phyloP scores from a whole-genome alignment of 2,888 invertebrate species.

The Drosophila cognata region DNA sequence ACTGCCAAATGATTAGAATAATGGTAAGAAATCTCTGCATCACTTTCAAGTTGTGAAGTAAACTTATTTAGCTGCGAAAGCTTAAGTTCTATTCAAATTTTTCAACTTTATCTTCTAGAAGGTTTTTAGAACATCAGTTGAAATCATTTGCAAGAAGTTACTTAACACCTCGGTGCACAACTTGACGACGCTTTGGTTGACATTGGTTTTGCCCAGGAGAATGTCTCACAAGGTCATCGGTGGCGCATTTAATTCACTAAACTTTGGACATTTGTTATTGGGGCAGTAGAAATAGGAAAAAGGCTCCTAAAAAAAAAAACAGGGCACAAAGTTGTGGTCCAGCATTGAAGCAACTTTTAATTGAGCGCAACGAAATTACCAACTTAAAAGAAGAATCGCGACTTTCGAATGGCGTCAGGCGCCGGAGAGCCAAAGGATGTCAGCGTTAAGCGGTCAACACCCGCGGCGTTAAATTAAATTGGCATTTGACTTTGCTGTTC shows the following conservation, averaged over 20 bases:
- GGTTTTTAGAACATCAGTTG: conserved; percentile 16
- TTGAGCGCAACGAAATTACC: conserved; percentile 67
- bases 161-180: conserved; percentile 17
- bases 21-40: not conserved
- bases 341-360: conserved; percentile 60
- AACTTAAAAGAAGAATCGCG: conserved; percentile 26
- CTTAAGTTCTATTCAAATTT: conserved; percentile 1
- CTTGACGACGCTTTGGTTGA: conserved; percentile 34
- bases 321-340: conserved; percentile 40
- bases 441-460: conserved; percentile 34
- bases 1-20: not conserved
- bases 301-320: not conserved
- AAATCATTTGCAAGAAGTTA: conserved; percentile 40
- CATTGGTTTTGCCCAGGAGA: conserved; percentile 38
- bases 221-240: conserved; percentile 38
- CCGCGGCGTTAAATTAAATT: conserved; percentile 74
- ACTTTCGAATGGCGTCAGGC: not conserved
- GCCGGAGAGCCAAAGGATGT: conserved; percentile 29
- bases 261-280: conserved; percentile 72
- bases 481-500: conserved; percentile 58
- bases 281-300: conserved; percentile 9
- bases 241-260: conserved; percentile 72
- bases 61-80: conserved; percentile 22
- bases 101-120: conserved; percentile 1
- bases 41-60: not conserved